Evolutionary conservation across 2,888 invertebrate species (phyloP).

Genomic region (Rhyacophila evoluta): DNA sequence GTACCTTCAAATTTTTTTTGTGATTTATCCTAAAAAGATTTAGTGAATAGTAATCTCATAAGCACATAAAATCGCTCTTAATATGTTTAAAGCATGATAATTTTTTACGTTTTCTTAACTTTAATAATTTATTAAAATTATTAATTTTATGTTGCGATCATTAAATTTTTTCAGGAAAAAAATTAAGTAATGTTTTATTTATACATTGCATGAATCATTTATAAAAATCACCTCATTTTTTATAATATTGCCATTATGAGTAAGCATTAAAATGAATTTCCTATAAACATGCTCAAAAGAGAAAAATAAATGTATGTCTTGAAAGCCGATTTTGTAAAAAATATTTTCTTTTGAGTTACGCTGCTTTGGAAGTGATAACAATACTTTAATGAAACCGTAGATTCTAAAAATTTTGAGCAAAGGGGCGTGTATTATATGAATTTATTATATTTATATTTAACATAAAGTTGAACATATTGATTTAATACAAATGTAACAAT

Average conservation of each 20-base stretch:
- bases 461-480: too few relatives aligned
- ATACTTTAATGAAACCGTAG: not conserved
- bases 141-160: not conserved
- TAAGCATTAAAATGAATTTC: conserved; percentile 11
- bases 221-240: not conserved
- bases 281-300: not conserved
- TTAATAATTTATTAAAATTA: too few relatives aligned
- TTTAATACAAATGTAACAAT: too few relatives aligned
- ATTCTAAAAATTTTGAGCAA: not conserved
- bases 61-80: too few relatives aligned
- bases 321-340: not conserved
- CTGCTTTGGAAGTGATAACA: not conserved
- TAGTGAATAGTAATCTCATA: too few relatives aligned
- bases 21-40: too few relatives aligned
- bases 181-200: not conserved
- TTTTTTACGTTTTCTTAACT: too few relatives aligned
- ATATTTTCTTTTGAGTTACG: conserved; percentile 12
- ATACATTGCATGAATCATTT: conserved; percentile 19
- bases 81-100: too few relatives aligned
- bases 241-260: not conserved
- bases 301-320: not conserved
- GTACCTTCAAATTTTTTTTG: too few relatives aligned
- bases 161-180: not conserved
- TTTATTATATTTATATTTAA: too few relatives aligned
- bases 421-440: too few relatives aligned